Evolutionary conservation across 2,797 vertebrate genomes (phyloP).

Genomic region (Echeneis naucrates): DNA sequence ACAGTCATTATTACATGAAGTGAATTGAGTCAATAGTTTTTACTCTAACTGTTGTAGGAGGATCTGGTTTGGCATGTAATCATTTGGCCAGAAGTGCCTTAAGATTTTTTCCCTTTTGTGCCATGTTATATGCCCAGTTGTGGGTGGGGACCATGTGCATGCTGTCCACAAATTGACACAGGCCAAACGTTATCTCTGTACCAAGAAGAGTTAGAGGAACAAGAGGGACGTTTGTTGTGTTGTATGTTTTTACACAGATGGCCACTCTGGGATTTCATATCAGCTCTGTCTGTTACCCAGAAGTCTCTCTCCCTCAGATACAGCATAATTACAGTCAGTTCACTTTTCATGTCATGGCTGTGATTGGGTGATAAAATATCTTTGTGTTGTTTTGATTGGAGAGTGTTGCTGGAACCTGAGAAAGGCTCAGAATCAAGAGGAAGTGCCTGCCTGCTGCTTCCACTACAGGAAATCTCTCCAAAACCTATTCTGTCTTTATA

Average conservation of each 20-base stretch:
- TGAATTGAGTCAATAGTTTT: not conserved
- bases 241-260: constrained; percentile 66
- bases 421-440: constrained; percentile 37
- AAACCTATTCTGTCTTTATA: constrained; percentile 9
- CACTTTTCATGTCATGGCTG: constrained; percentile 62
- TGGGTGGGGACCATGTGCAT: constrained; percentile 28
- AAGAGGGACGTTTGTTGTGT: constrained; percentile 48
- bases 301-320: constrained; percentile 59
- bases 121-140: not conserved
- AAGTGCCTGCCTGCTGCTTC: constrained; percentile 31
- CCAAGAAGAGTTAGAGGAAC: too few relatives aligned
- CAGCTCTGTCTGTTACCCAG: constrained; percentile 75
- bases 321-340: constrained; percentile 41
- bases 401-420: constrained; percentile 59
- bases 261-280: constrained; percentile 68
- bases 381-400: constrained; percentile 67
- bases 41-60: not conserved
- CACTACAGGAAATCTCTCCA: constrained; percentile 25
- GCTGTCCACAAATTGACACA: constrained; percentile 28
- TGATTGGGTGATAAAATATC: constrained; percentile 66
- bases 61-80: constrained; percentile 2
- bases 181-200: too few relatives aligned
- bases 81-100: not conserved
- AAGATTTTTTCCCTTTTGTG: constrained; percentile 4
- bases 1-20: not conserved